A percentile compares a stretch with the other conserved stretches of the same genome.
Evolutionary conservation across 2,113 vertebrate genomes (phyloP).

Genomic region (Siniperca knerii): DNA sequence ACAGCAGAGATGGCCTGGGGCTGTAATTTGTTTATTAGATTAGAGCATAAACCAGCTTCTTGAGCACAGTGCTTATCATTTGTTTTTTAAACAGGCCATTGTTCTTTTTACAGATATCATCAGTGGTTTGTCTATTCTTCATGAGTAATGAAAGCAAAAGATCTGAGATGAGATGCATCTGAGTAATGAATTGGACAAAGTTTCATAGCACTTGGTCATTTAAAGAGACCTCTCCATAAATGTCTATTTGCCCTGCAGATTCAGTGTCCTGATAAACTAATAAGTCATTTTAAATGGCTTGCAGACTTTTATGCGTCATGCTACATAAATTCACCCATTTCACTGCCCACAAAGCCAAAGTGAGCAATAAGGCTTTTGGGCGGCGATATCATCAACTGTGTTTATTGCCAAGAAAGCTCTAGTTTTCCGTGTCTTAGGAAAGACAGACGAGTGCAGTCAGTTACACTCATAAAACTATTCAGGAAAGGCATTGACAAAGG

Average conservation of each 20-base stretch:
- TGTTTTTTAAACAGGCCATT: constrained; percentile 25
- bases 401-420: constrained; percentile 12
- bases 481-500: constrained; percentile 32
- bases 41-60: constrained; percentile 46
- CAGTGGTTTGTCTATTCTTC: constrained; percentile 22
- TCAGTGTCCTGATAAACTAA: constrained; percentile 64
- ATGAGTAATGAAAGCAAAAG: constrained; percentile 42
- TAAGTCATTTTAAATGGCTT: constrained; percentile 58
- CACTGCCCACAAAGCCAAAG: constrained; percentile 17
- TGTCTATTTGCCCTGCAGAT: constrained; percentile 57
- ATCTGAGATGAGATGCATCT: constrained; percentile 8
- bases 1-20: constrained; percentile 13
- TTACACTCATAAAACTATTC: constrained; percentile 45
- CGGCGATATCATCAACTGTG: constrained; percentile 6
- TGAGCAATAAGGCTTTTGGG: constrained; percentile 27
- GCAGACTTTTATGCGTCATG: constrained; percentile 54
- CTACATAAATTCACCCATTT: constrained; percentile 59
- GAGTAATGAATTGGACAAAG: constrained; percentile 23
- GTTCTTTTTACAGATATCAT: constrained; percentile 35
- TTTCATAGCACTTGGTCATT: constrained; percentile 43
- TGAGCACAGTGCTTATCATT: constrained; percentile 21
- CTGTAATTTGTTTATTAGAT: constrained; percentile 58
- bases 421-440: background rate
- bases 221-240: constrained; percentile 51
- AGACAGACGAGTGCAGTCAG: constrained; percentile 37